A percentile compares a stretch with the other conserved stretches of the same genome.
These are phyloP conservation scores for Corythornis leucogaster DNA, from an alignment of 2,797 vertebrate species.

Conservation along the genomic window DNA sequence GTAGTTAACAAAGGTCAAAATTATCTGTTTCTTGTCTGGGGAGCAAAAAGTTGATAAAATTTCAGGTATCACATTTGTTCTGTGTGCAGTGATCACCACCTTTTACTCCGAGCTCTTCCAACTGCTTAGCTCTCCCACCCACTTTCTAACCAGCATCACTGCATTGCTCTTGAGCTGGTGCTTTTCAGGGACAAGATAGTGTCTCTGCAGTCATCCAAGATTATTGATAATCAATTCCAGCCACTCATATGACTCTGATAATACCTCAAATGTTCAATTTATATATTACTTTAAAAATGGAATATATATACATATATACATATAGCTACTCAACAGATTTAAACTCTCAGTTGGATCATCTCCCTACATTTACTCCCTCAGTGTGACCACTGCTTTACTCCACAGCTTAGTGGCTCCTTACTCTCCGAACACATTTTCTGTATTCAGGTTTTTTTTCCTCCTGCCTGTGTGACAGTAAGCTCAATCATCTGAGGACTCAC, in stretches of 20 bases:
- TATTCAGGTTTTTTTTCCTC: background rate
- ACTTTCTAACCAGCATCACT: fast-evolving
- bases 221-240: background rate
- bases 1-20: background rate
- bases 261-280: background rate
- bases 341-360: background rate
- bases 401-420: background rate
- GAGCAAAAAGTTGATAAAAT: background rate
- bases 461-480: background rate
- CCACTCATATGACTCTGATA: background rate
- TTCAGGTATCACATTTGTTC: background rate
- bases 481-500: background rate
- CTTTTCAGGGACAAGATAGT: fast-evolving
- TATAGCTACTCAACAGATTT: background rate
- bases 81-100: fast-evolving
- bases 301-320: background rate
- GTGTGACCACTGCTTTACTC: background rate
- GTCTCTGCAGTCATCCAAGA: background rate
- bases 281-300: background rate
- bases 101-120: background rate
- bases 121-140: background rate
- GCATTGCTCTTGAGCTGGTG: background rate
- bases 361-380: fast-evolving
- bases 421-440: background rate
- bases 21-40: background rate